A percentile compares a stretch with the other conserved stretches of the same genome.
Evolutionary conservation across 2,888 invertebrate genomes (phyloP).

Genomic region (Andrena hattorfiana): DNA sequence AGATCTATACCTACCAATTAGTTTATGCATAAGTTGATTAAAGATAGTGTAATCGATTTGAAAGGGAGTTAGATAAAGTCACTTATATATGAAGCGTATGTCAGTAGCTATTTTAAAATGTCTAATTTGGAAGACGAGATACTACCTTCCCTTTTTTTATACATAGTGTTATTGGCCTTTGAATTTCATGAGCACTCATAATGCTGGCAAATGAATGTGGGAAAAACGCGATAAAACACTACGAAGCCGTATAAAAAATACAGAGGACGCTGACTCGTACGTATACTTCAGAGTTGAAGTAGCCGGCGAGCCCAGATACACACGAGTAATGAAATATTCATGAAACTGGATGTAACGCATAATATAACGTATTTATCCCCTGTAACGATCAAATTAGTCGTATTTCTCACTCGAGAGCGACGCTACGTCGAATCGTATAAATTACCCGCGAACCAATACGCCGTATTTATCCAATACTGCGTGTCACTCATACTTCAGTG

Average conservation of each 20-base stretch:
- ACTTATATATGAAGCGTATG: neutral
- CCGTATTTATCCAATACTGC: neutral
- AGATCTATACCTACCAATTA: neutral
- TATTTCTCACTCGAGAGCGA: conserved; percentile 48
- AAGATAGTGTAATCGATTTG: neutral
- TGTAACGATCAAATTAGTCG: conserved; percentile 59
- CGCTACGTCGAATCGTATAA: conserved; percentile 31
- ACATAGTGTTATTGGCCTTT: neutral
- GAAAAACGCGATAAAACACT: conserved; percentile 32
- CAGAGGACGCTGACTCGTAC: conserved; percentile 29
- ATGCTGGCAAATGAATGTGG: conserved; percentile 20
- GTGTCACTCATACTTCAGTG: neutral
- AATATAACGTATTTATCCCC: conserved; percentile 58
- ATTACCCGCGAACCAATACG: conserved; percentile 28
- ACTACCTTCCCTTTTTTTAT: neutral
- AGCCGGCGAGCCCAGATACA: conserved; percentile 34
- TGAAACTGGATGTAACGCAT: conserved; percentile 60
- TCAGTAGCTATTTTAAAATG: neutral
- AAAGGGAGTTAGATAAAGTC: neutral
- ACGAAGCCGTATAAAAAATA: conserved; percentile 33
- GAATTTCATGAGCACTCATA: neutral
- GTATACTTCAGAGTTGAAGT: conserved; percentile 34
- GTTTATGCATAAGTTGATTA: neutral
- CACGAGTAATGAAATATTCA: conserved; percentile 60
- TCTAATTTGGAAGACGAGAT: neutral